These are phyloP conservation scores for Myiozetetes cayanensis DNA, from an alignment of 2,113 vertebrate species.

Conservation along the genomic window DNA sequence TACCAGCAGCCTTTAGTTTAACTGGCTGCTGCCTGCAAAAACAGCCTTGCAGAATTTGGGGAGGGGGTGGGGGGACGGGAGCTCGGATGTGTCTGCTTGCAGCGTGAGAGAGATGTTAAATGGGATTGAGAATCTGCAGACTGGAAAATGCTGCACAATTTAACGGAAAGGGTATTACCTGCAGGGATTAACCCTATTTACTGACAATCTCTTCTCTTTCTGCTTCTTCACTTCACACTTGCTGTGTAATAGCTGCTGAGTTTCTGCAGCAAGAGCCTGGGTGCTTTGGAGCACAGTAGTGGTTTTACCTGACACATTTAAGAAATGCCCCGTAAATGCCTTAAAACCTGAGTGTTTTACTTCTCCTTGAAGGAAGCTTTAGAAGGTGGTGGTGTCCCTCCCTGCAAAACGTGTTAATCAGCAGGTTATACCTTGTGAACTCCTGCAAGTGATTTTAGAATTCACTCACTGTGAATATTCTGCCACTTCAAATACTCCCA, in stretches of 20 bases:
- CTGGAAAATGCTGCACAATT: slow-evolving; percentile 75
- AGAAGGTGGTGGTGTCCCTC: background rate
- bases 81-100: background rate
- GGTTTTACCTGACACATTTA: background rate
- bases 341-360: background rate
- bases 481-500: background rate
- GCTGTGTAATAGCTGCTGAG: background rate
- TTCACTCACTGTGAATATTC: background rate
- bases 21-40: slow-evolving; percentile 45
- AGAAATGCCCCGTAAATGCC: background rate
- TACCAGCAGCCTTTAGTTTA: slow-evolving; percentile 48
- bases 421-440: background rate
- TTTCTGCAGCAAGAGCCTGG: background rate
- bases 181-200: slow-evolving; percentile 79
- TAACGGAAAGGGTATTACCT: slow-evolving; percentile 57
- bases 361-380: background rate
- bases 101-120: slow-evolving; percentile 41
- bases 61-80: background rate
- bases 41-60: slow-evolving; percentile 22
- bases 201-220: background rate
- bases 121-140: slow-evolving; percentile 56
- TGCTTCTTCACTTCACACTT: slow-evolving; percentile 10
- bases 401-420: background rate
- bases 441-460: background rate
- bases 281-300: background rate